Percentiles rank a stretch among this genome's conserved stretches.
Evolutionary conservation across 2,797 vertebrate genomes (phyloP).

Genomic region (Sebastes goodei): DNA sequence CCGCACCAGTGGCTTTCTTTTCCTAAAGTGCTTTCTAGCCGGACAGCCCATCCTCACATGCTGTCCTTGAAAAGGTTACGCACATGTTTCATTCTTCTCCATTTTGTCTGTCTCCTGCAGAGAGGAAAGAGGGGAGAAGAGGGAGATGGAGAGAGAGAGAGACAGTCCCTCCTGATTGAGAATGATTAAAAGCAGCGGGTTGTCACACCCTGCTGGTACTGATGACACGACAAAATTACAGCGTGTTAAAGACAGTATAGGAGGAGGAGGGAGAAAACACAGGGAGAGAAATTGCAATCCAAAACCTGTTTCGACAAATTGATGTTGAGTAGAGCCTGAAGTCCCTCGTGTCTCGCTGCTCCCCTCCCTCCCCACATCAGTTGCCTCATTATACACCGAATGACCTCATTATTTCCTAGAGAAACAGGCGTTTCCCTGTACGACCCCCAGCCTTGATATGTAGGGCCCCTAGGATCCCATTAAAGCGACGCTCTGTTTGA

Average conservation of each 20-base stretch:
- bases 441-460: constrained; percentile 65
- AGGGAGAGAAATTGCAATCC: constrained; percentile 37
- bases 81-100: constrained; percentile 76
- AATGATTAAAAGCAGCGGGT: constrained; percentile 80
- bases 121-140: constrained; percentile 16
- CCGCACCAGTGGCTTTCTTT: constrained; percentile 81
- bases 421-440: constrained; percentile 65
- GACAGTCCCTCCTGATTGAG: constrained; percentile 74
- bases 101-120: constrained; percentile 65
- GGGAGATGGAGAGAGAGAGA: constrained; percentile 22
- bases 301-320: constrained; percentile 63
- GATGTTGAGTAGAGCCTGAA: constrained; percentile 60
- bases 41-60: constrained; percentile 65
- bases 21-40: constrained; percentile 81
- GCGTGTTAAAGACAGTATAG: constrained; percentile 60
- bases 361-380: constrained; percentile 40
- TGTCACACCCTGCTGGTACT: constrained; percentile 69
- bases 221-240: constrained; percentile 77
- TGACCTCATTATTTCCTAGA: constrained; percentile 78
- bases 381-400: constrained; percentile 70
- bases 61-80: constrained; percentile 81
- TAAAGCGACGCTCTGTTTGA: constrained; percentile 64
- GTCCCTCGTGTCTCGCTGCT: constrained; percentile 36
- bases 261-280: constrained; percentile 25
- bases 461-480: constrained; percentile 69